A percentile compares a stretch with the other conserved stretches of the same genome.
These are phyloP conservation scores for Hecatera dysodea DNA, from an alignment of 2,888 invertebrate species.

Conservation along the genomic window DNA sequence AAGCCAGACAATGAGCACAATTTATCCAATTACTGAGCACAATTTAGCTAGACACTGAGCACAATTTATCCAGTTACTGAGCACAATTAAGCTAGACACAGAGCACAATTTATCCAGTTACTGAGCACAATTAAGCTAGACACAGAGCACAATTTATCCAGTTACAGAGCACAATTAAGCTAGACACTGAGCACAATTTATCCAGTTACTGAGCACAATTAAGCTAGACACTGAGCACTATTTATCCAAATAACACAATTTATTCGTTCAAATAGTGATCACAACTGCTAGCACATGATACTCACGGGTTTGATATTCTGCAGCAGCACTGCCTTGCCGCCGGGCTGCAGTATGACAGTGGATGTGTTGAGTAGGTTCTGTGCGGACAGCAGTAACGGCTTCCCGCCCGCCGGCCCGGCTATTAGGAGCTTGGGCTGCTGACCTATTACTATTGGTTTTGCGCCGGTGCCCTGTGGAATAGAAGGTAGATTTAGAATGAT, in stretches of 20 bases:
- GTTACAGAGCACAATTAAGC: no score
- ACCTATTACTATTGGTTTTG: constrained; percentile 87
- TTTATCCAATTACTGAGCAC: no score
- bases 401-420: constrained; percentile 83
- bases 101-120: no score
- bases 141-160: neutral
- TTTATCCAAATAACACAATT: no score
- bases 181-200: no score
- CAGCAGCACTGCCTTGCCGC: constrained; percentile 89
- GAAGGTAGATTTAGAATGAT: neutral
- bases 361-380: constrained; percentile 85
- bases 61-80: no score
- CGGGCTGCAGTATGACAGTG: constrained; percentile 86
- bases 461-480: constrained; percentile 76
- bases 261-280: neutral
- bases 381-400: constrained; percentile 83
- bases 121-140: neutral
- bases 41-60: no score
- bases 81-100: no score
- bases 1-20: neutral
- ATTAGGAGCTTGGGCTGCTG: constrained; percentile 85
- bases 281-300: constrained; percentile 10
- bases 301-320: constrained; percentile 88
- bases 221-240: neutral
- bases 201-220: neutral